Conservation (phyloP, 2,888 invertebrate species). For the Timema cristinae region DNA sequence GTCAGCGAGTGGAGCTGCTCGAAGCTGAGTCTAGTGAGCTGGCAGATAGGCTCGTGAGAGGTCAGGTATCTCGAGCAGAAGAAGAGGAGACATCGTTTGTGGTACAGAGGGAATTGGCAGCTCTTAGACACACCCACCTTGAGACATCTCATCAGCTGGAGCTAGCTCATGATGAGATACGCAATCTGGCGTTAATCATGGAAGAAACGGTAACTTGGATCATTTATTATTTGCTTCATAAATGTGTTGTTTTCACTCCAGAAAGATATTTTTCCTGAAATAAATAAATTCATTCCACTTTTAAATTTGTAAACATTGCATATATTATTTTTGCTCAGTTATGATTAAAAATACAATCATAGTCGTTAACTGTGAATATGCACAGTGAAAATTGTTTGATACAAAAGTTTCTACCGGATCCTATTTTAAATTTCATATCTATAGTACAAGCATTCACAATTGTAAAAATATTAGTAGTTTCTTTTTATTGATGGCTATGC, state of each 20-base stretch:
- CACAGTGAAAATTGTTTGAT: too few relatives aligned
- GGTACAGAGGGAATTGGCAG: slow-evolving; percentile 82
- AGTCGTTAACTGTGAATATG: too few relatives aligned
- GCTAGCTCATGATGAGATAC: slow-evolving; percentile 84
- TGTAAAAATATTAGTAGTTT: too few relatives aligned
- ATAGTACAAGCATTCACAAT: too few relatives aligned
- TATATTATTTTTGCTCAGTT: too few relatives aligned
- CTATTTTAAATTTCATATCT: too few relatives aligned
- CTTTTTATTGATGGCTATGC: too few relatives aligned
- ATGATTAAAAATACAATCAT: too few relatives aligned
- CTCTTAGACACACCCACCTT: slow-evolving; percentile 77
- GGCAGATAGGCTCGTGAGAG: slow-evolving; percentile 87
- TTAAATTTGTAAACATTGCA: too few relatives aligned
- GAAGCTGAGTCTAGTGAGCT: slow-evolving; percentile 93
- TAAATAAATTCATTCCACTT: background rate
- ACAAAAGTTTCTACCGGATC: too few relatives aligned
- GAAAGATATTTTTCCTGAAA: background rate
- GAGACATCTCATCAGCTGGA: slow-evolving; percentile 87
- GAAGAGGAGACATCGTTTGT: slow-evolving; percentile 88
- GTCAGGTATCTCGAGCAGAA: slow-evolving; percentile 91
- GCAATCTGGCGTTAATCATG: slow-evolving; percentile 72
- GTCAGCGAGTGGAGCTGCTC: slow-evolving; percentile 90
- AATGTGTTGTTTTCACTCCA: background rate
- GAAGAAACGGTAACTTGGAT: slow-evolving; percentile 61
- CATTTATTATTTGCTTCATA: background rate